These are phyloP conservation scores for Drosophila repletoides DNA, from an alignment of 1,140 invertebrate genomes.

Conservation along the genomic window DNA sequence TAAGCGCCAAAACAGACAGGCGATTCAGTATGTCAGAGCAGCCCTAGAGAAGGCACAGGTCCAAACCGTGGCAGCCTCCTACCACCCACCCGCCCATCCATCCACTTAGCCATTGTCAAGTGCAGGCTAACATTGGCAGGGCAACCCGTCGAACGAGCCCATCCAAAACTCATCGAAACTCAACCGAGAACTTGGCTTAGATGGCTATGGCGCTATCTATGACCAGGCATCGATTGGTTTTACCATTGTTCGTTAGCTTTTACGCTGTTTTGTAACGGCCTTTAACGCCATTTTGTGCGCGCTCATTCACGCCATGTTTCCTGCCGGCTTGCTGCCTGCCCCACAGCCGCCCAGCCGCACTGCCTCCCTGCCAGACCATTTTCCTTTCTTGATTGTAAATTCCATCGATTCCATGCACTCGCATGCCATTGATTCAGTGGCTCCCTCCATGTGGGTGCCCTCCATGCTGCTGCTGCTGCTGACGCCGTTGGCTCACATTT, in stretches of 20 bases:
- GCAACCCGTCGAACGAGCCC: too few species aligned
- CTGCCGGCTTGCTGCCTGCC: conserved; percentile 12
- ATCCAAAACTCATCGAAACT: too few species aligned
- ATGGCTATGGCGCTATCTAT: conserved; percentile 65
- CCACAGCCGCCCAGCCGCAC: neutral
- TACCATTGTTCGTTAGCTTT: conserved; percentile 32
- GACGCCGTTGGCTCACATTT: conserved; percentile 37
- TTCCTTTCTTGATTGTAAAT: too few species aligned
- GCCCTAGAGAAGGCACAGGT: conserved; percentile 41
- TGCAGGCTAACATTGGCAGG: conserved; percentile 32
- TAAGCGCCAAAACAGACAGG: conserved; percentile 80
- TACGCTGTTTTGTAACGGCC: conserved; percentile 61
- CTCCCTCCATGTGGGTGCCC: too few species aligned
- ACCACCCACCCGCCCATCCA: too few species aligned
- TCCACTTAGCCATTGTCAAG: conserved; percentile 56
- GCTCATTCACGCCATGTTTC: conserved; percentile 69
- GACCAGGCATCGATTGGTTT: conserved; percentile 70
- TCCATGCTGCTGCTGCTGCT: too few species aligned
- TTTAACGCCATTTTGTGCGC: conserved; percentile 78
- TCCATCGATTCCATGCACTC: too few species aligned
- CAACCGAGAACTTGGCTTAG: conserved; percentile 30
- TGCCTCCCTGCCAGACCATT: neutral
- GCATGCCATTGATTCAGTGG: too few species aligned
- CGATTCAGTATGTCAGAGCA: conserved; percentile 71
- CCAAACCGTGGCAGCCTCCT: too few species aligned